Evolutionary conservation across 2,797 vertebrate genomes (phyloP).

Genomic region (Cottoperca gobio): DNA sequence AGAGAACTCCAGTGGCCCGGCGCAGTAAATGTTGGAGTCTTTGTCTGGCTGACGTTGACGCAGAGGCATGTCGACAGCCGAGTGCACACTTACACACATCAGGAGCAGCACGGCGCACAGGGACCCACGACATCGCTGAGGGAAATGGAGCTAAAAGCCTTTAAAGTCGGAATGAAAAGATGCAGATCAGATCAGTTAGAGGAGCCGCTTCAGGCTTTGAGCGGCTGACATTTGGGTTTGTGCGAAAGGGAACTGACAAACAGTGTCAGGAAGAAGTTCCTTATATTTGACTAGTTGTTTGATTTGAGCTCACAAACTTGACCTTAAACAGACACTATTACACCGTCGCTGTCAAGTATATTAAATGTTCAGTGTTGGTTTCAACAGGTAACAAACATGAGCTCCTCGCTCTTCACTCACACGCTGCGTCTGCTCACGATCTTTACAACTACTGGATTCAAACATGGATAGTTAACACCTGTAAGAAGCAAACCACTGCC

Average conservation of each 20-base stretch:
- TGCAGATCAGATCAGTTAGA: conserved; percentile 17
- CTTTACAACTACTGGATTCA: not conserved
- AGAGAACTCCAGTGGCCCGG: not conserved
- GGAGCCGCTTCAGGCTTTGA: not conserved
- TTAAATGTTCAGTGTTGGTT: too few species aligned
- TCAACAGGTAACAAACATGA: not conserved
- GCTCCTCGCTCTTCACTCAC: not conserved
- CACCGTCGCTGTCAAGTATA: too few species aligned
- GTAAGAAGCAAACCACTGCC: not conserved
- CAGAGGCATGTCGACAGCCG: conserved; percentile 37
- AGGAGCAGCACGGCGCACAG: not conserved
- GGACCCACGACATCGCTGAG: not conserved
- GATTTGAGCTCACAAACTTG: too few species aligned
- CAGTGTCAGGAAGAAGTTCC: not conserved
- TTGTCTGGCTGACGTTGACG: conserved; percentile 32
- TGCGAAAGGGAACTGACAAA: conserved; percentile 25
- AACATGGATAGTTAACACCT: not conserved
- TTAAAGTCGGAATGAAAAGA: conserved; percentile 15
- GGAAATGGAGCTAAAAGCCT: conserved; percentile 29
- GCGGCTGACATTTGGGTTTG: not conserved
- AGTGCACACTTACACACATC: conserved; percentile 3
- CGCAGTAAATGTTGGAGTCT: conserved; percentile 8
- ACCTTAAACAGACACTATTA: too few species aligned
- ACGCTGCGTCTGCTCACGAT: not conserved
- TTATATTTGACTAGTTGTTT: too few species aligned